phyloP scores from a whole-genome alignment of 2,113 vertebrate genomes.

The Pelusios castaneus region DNA sequence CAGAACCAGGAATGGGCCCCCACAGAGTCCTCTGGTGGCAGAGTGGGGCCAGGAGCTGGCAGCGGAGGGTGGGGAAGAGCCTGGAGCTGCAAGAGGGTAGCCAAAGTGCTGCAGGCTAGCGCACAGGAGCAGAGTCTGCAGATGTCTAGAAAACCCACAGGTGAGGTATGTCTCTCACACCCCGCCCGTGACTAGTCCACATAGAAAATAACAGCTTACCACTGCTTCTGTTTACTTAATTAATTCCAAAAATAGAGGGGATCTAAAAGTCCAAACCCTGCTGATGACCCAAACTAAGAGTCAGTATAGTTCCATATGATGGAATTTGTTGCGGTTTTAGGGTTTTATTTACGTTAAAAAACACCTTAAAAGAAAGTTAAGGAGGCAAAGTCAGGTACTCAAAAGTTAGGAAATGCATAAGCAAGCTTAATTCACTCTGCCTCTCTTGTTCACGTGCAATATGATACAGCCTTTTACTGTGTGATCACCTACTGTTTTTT shows the following conservation, averaged over 20 bases:
- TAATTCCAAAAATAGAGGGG: too few relatives aligned
- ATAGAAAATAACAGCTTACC: background rate
- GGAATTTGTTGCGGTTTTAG: background rate
- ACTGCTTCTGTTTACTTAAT: background rate
- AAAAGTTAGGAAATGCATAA: background rate
- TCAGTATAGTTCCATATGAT: background rate
- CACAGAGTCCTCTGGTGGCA: too few relatives aligned
- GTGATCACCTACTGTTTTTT: background rate
- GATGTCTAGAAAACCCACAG: too few relatives aligned
- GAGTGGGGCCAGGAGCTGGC: too few relatives aligned
- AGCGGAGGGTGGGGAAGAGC: too few relatives aligned
- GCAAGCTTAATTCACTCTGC: too few relatives aligned
- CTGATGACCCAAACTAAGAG: background rate
- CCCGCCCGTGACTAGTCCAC: too few relatives aligned
- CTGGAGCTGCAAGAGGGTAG: too few relatives aligned
- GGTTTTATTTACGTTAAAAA: background rate
- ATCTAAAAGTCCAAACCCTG: background rate
- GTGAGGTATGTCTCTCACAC: background rate
- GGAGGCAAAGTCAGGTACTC: background rate
- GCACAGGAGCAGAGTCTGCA: too few relatives aligned
- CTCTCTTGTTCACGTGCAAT: background rate
- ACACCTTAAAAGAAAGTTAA: background rate
- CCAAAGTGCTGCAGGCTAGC: too few relatives aligned
- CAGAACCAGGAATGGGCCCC: too few relatives aligned
- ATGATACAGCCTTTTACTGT: background rate